These are phyloP conservation scores for Drosophila pseudoananassae DNA, from an alignment of 1,140 invertebrate species.

Conservation along the genomic window DNA sequence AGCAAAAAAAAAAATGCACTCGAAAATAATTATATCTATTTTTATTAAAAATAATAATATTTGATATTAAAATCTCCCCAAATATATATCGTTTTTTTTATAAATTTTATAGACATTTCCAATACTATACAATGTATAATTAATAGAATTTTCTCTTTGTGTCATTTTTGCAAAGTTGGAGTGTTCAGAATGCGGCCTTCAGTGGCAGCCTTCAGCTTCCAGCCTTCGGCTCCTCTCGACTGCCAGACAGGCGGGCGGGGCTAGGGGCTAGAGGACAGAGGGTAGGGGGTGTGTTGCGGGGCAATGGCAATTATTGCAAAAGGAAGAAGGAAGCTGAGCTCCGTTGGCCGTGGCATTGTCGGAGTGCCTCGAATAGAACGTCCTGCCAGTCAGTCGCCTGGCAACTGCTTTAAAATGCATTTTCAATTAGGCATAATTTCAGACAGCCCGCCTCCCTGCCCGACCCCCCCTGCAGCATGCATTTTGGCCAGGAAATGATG, in stretches of 20 bases:
- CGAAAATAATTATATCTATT: background rate
- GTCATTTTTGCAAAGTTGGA: constrained; percentile 36
- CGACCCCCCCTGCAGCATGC: background rate
- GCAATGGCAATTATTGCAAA: constrained; percentile 47
- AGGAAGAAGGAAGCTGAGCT: constrained; percentile 37
- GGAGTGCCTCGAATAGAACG: constrained; percentile 7
- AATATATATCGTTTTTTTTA: too few relatives aligned
- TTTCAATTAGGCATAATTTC: constrained; percentile 76
- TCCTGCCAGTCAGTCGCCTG: constrained; percentile 34
- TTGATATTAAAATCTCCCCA: background rate
- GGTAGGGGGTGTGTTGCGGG: constrained; percentile 5
- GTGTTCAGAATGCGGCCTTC: constrained; percentile 61
- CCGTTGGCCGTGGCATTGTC: constrained; percentile 68
- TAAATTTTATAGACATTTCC: too few relatives aligned
- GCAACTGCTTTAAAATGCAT: constrained; percentile 73
- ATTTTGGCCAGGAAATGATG: constrained; percentile 24
- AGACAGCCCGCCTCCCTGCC: constrained; percentile 34
- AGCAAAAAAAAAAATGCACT: constrained; percentile 21
- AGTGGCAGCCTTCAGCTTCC: constrained; percentile 61
- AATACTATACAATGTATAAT: background rate
- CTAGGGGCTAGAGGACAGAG: background rate
- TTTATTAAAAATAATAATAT: background rate
- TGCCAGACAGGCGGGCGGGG: constrained; percentile 70
- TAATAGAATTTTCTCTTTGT: background rate
- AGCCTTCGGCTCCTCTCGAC: constrained; percentile 44